These are phyloP conservation scores for Raphicerus campestris DNA, from an alignment of 2,113 vertebrate genomes.

Conservation along the genomic window DNA sequence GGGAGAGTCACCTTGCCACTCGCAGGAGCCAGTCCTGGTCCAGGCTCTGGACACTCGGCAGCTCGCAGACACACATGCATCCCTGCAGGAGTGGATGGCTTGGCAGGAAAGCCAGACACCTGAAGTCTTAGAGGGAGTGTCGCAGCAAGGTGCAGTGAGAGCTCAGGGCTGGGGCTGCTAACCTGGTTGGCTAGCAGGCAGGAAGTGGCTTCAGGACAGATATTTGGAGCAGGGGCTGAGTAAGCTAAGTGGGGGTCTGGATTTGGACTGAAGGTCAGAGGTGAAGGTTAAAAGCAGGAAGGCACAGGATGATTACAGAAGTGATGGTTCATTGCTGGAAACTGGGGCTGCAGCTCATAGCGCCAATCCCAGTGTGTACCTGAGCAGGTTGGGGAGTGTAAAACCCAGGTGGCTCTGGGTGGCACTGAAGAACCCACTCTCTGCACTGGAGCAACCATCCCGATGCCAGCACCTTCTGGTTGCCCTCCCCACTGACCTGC, in stretches of 20 bases:
- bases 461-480: background rate
- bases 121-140: background rate
- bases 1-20: background rate
- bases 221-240: background rate
- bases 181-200: background rate
- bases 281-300: background rate
- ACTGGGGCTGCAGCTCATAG: background rate
- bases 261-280: background rate
- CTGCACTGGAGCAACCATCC: background rate
- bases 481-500: background rate
- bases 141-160: background rate
- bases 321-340: background rate
- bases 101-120: background rate
- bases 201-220: background rate
- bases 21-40: background rate
- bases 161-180: background rate
- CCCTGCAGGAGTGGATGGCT: background rate
- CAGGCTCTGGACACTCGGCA: background rate
- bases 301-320: background rate
- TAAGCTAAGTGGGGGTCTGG: background rate
- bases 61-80: rapidly evolving
- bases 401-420: background rate
- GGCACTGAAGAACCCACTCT: background rate
- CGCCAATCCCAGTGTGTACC: background rate
- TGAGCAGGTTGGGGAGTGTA: rapidly evolving